phyloP scores from a whole-genome alignment of 2,113 vertebrate genomes.

The Callithrix jacchus region DNA sequence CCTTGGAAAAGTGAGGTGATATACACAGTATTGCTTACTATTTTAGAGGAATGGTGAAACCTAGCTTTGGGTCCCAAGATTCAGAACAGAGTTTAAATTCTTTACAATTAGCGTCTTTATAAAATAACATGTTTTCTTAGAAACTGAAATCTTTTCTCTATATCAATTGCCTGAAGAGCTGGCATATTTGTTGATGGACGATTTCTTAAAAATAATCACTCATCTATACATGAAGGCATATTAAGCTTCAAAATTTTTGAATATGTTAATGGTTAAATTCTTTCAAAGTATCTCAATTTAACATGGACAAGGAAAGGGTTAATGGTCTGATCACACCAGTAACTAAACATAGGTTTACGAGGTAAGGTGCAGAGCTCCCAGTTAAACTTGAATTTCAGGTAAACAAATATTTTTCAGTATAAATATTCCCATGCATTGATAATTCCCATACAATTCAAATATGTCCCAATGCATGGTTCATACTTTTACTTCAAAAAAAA shows the following conservation, averaged over 20 bases:
- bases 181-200: background rate
- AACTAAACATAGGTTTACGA: background rate
- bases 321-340: background rate
- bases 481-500: background rate
- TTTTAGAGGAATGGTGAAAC: background rate
- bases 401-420: background rate
- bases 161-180: background rate
- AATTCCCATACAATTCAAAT: constrained; percentile 25
- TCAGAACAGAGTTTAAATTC: background rate
- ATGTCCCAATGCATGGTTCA: no score
- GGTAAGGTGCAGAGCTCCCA: background rate
- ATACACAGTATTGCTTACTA: background rate
- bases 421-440: background rate
- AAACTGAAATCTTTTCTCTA: background rate
- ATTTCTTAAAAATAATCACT: background rate
- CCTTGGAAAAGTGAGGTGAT: background rate
- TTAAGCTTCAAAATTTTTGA: background rate
- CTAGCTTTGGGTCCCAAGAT: background rate
- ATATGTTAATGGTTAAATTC: background rate
- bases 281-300: background rate
- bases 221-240: background rate
- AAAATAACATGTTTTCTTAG: background rate
- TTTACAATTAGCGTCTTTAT: background rate
- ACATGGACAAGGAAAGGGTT: background rate
- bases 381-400: constrained; percentile 25